Percentiles rank a stretch among this genome's conserved stretches.
Evolutionary conservation across 1,140 invertebrate genomes (phyloP).

Genomic region (Elysia chlorotica): DNA sequence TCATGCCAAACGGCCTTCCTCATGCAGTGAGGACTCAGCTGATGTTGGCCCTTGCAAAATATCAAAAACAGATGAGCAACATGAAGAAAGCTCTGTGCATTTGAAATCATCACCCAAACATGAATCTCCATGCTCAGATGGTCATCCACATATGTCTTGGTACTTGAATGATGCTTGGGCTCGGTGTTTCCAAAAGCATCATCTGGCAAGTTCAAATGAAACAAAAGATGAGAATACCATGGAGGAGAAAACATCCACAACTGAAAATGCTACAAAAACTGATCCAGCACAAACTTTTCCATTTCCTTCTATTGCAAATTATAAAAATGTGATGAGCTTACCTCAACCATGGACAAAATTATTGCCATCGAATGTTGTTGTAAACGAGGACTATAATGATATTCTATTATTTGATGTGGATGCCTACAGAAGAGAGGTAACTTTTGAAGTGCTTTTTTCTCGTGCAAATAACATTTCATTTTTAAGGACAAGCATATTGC

Average conservation of each 20-base stretch:
- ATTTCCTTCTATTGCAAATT: background rate
- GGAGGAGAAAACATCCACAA: background rate
- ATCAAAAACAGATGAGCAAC: no score
- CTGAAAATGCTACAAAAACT: background rate
- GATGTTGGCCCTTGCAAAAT: no score
- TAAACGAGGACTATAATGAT: slow-evolving; percentile 23
- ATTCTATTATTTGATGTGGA: slow-evolving; percentile 30
- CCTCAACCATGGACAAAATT: slow-evolving; percentile 21
- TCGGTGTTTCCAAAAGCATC: no score
- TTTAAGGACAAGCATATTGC: background rate
- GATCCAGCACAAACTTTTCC: background rate
- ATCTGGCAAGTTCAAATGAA: background rate
- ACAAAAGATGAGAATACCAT: background rate
- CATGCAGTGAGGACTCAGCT: no score
- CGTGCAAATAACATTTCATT: background rate
- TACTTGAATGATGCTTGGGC: no score
- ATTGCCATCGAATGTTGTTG: slow-evolving; percentile 26
- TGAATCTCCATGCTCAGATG: no score
- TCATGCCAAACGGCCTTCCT: no score
- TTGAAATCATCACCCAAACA: no score
- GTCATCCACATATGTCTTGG: no score
- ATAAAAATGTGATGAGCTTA: no score
- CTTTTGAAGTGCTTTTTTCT: no score
- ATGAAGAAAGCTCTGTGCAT: no score
- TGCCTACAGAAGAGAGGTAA: slow-evolving; percentile 23